Base-by-base conservation (phyloP, 2,113 vertebrate species). In the Cichladusa arquata region DNA sequence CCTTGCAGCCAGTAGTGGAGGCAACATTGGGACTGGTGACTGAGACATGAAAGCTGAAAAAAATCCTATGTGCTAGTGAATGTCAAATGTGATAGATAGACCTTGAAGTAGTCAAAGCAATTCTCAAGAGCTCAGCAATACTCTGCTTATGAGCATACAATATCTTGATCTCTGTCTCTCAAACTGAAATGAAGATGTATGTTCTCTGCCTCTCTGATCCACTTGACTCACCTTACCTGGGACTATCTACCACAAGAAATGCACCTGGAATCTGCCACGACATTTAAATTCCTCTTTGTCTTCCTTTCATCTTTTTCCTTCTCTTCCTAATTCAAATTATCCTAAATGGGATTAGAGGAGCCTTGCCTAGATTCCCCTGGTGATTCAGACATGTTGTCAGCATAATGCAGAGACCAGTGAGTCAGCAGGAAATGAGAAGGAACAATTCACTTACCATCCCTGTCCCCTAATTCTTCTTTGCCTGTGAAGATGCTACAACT, bases 51-150 rank as follows among this genome's bases (percentile, higher is more conserved):
- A 94, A 91, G 81, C 31, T 85, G 53, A 86, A 91, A 86, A 93
- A 93, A 91, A 42, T 73, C 62, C 58, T 26, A 9, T 5, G 8
- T 44, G 62, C 92, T 90, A 80, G 76, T 78, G 82, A 88, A 61
- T 87, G 91, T 96, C 96, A 96, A 48, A 92, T 78, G 47, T 96
- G 96, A 96, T 95, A 92, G 81, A 97, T 81, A 88, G 94, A 76
- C 47, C 77, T 51, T 96, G 86, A 95, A 88, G 81, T 86, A 95
- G 85, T 90, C 90, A 90, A 89, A 81, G 65, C 40, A 86, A 67
- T 96, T 95, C 44, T 82, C 81, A 92, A 85, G 69, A 81, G 74
- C 93, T 97, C 93, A 95, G 94, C 91, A 95, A 42, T 85, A 61
- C 62, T 80, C 66, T 96, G 81, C 60, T 93, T 90, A 91, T 34